These are phyloP conservation scores for Baccha elongata DNA, from an alignment of 2,888 invertebrate genomes.

Conservation along the genomic window DNA sequence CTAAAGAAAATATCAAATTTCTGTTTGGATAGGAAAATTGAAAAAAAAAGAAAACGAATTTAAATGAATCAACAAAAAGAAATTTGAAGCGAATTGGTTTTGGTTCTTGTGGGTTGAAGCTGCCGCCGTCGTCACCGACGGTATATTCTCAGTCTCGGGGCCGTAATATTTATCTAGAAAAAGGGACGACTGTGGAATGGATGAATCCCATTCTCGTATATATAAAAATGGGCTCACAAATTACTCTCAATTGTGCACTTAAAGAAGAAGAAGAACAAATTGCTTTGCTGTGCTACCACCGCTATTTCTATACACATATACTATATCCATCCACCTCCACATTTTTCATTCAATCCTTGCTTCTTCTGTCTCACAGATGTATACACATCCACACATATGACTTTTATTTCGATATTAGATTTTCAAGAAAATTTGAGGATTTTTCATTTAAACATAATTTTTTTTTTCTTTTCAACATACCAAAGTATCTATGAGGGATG, in stretches of 20 bases:
- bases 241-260: conserved; percentile 73
- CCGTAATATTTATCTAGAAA: conserved; percentile 57
- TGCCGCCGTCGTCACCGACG: background rate
- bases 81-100: conserved; percentile 49
- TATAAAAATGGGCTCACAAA: conserved; percentile 63
- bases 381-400: background rate
- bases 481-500: conserved; percentile 20
- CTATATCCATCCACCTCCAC: conserved; percentile 17
- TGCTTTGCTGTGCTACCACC: conserved; percentile 51
- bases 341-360: conserved; percentile 29
- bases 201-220: background rate
- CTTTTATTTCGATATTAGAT: conserved; percentile 66
- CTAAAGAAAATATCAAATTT: conserved; percentile 70
- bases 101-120: conserved; percentile 57
- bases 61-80: conserved; percentile 56
- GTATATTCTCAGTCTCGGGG: conserved; percentile 19
- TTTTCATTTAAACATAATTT: conserved; percentile 40
- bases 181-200: conserved; percentile 23
- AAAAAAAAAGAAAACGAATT: conserved; percentile 36
- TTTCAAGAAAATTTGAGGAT: conserved; percentile 58
- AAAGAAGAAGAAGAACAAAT: conserved; percentile 66
- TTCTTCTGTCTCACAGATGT: background rate
- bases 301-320: conserved; percentile 3
- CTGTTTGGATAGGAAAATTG: conserved; percentile 70
- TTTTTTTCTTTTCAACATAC: conserved; percentile 46